These are phyloP conservation scores for Limulus polyphemus DNA, from an alignment of 2,888 invertebrate species.

Conservation along the genomic window DNA sequence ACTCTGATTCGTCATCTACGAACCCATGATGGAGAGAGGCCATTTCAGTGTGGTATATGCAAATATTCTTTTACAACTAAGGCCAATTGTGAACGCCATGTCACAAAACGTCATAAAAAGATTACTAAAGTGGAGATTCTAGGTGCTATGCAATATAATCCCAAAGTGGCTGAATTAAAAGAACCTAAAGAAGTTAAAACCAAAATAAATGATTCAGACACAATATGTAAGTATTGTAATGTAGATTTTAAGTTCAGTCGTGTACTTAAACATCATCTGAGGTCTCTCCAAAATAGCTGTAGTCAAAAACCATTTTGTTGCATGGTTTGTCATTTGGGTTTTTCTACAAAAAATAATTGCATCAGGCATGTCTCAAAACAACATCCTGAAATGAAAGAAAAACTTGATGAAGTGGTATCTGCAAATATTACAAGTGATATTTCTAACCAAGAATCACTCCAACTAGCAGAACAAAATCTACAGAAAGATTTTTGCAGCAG, in stretches of 20 bases:
- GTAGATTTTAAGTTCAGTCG: constrained; percentile 38
- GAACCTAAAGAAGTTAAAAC: constrained; percentile 9
- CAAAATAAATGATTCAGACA: constrained; percentile 31
- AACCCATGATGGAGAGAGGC: constrained; percentile 87
- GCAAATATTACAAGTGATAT: constrained; percentile 5
- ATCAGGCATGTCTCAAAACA: constrained; percentile 37
- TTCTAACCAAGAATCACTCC: constrained; percentile 8
- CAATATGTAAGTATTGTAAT: constrained; percentile 39
- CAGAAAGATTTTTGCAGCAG: too few relatives aligned
- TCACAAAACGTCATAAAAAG: constrained; percentile 79
- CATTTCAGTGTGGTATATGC: constrained; percentile 88
- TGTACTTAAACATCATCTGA: constrained; percentile 38
- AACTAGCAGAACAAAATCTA: neutral
- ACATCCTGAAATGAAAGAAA: constrained; percentile 33
- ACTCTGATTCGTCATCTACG: constrained; percentile 82
- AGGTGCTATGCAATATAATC: constrained; percentile 49
- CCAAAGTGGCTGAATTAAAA: constrained; percentile 26
- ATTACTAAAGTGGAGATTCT: constrained; percentile 76
- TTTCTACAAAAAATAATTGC: constrained; percentile 38
- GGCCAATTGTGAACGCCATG: constrained; percentile 89
- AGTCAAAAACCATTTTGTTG: constrained; percentile 37
- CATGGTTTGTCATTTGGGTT: constrained; percentile 35
- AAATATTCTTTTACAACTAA: constrained; percentile 94
- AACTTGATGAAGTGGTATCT: constrained; percentile 19
- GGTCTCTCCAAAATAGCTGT: constrained; percentile 34